phyloP scores from a whole-genome alignment of 1,140 invertebrate species.

The Manduca sexta region DNA sequence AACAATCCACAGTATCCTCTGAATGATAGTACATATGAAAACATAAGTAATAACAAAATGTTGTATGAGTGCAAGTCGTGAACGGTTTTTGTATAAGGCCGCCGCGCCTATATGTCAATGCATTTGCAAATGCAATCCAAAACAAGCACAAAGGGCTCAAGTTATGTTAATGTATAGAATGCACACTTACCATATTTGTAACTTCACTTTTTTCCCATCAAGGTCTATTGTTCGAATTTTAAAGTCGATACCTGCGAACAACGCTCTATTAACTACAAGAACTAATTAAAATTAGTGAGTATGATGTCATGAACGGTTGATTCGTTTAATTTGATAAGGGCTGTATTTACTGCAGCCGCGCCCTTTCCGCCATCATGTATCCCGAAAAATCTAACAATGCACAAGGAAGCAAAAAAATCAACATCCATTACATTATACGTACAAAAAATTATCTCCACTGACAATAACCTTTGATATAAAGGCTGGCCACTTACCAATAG shows the following conservation, averaged over 20 bases:
- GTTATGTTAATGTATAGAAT: too few relatives aligned
- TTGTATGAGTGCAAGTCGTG: too few relatives aligned
- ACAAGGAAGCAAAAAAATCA: conserved; percentile 55
- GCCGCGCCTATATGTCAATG: too few relatives aligned
- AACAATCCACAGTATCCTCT: too few relatives aligned
- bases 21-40: too few relatives aligned
- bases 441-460: conserved; percentile 61
- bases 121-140: background rate
- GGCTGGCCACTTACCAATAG: conserved; percentile 86
- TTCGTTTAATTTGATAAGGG: conserved; percentile 61
- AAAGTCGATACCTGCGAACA: conserved; percentile 95
- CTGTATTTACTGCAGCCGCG: conserved; percentile 44
- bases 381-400: conserved; percentile 31
- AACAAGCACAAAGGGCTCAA: background rate
- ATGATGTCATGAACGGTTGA: conserved; percentile 65
- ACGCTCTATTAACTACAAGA: conserved; percentile 36
- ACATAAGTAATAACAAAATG: too few relatives aligned
- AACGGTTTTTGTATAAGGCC: too few relatives aligned
- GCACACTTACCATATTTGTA: conserved; percentile 95
- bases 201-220: conserved; percentile 97
- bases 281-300: conserved; percentile 68
- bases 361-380: conserved; percentile 32
- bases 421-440: conserved; percentile 49
- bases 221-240: conserved; percentile 99
- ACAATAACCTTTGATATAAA: conserved; percentile 69